Evolutionary conservation across 2,888 invertebrate genomes (phyloP).

Genomic region (Dasypogon diadema): DNA sequence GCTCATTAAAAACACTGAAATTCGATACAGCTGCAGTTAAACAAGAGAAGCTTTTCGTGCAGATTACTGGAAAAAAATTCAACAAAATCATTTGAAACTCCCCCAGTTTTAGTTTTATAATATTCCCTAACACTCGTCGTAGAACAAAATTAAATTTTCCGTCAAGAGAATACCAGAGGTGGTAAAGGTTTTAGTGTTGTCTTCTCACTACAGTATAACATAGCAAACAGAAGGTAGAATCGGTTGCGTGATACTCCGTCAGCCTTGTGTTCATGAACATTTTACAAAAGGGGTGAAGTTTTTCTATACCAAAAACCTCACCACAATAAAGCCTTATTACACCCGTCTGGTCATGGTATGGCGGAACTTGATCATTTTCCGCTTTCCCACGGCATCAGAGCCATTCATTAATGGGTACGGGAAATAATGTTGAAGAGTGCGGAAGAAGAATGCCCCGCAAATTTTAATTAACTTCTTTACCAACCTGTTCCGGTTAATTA

Average conservation of each 20-base stretch:
- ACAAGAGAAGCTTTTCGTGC: not conserved
- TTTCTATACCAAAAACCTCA: not conserved
- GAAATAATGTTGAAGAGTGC: too few species aligned
- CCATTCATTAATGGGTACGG: too few species aligned
- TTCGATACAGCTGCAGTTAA: conserved; percentile 15
- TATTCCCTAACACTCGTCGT: not conserved
- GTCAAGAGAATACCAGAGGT: not conserved
- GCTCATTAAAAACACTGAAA: conserved; percentile 15
- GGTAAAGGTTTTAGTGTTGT: conserved; percentile 8
- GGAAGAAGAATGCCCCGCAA: conserved; percentile 16
- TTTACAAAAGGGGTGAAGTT: too few species aligned
- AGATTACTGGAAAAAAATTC: conserved; percentile 18
- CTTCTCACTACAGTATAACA: not conserved
- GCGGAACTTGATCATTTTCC: conserved; percentile 34
- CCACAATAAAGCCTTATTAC: conserved; percentile 19
- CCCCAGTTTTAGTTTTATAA: not conserved
- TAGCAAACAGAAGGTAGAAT: not conserved
- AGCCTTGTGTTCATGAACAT: too few species aligned
- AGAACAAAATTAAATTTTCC: not conserved
- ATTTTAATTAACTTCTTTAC: conserved; percentile 30
- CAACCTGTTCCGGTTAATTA: conserved; percentile 32
- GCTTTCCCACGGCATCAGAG: conserved; percentile 5
- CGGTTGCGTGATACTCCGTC: conserved; percentile 3
- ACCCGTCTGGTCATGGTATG: conserved; percentile 1
- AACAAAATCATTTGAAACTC: conserved; percentile 4